These are phyloP conservation scores for Zygothrica quintamaculata DNA, from an alignment of 2,888 invertebrate genomes.

Conservation along the genomic window DNA sequence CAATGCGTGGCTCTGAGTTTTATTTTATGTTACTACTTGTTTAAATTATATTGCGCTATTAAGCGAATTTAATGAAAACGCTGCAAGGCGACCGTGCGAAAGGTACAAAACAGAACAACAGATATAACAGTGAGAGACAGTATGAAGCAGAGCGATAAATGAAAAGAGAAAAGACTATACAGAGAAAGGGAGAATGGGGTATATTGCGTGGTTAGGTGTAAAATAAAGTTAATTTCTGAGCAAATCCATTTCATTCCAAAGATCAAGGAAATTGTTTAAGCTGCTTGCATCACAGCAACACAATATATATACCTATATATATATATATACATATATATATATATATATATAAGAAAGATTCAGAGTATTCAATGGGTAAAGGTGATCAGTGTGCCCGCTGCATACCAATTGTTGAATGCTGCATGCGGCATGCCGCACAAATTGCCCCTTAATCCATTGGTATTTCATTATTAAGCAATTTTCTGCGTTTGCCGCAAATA, in stretches of 20 bases:
- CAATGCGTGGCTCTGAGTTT: constrained; percentile 77
- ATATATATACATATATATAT: too few species aligned
- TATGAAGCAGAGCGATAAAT: constrained; percentile 9
- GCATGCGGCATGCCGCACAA: constrained; percentile 65
- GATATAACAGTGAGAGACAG: constrained; percentile 25
- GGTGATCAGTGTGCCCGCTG: constrained; percentile 46
- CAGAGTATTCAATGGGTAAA: constrained; percentile 38
- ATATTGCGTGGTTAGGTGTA: constrained; percentile 74
- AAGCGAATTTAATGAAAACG: constrained; percentile 83
- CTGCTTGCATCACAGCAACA: too few species aligned
- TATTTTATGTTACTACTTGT: constrained; percentile 81
- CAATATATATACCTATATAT: too few species aligned
- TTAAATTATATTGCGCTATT: constrained; percentile 83
- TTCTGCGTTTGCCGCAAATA: constrained; percentile 47
- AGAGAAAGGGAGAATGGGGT: too few species aligned
- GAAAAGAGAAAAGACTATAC: constrained; percentile 8
- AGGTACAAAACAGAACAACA: constrained; percentile 3
- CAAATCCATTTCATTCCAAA: constrained; percentile 47
- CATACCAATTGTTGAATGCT: constrained; percentile 41
- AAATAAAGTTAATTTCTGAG: constrained; percentile 69
- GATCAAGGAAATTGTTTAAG: constrained; percentile 37
- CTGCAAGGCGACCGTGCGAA: constrained; percentile 66
- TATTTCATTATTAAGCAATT: constrained; percentile 81
- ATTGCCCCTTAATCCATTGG: constrained; percentile 79
- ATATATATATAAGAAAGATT: constrained; percentile 38